Conservation (phyloP, 2,888 invertebrate species). For the Saturnia japonica region DNA sequence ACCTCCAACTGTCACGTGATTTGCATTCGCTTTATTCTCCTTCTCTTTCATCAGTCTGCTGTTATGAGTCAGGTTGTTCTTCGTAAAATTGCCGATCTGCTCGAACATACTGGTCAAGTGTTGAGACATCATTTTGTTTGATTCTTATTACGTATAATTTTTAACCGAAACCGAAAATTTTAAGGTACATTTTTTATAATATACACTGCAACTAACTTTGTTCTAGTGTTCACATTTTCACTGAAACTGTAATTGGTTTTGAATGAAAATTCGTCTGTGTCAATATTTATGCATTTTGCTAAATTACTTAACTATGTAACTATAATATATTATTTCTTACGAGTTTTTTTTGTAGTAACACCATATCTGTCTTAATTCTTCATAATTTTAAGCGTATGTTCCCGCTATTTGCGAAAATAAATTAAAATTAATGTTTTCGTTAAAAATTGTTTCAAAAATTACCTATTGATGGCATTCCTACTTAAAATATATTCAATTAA, state of each 20-base stretch:
- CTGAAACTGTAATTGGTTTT: constrained; percentile 18
- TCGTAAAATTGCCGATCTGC: constrained; percentile 78
- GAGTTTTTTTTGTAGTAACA: no score
- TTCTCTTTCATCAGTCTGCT: constrained; percentile 70
- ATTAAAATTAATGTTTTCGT: no score
- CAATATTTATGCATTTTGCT: neutral
- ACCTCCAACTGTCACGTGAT: constrained; percentile 56
- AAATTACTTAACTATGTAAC: no score
- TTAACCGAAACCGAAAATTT: constrained; percentile 59
- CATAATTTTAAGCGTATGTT: no score
- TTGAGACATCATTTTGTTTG: constrained; percentile 73
- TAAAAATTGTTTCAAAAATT: no score
- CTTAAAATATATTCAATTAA: no score
- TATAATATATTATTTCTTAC: no score
- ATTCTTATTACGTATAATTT: constrained; percentile 24
- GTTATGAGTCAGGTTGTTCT: constrained; percentile 73
- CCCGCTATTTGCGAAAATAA: no score
- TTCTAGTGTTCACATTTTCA: constrained; percentile 29
- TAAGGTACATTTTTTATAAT: constrained; percentile 51
- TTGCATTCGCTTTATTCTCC: constrained; percentile 61
- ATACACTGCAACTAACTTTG: constrained; percentile 19
- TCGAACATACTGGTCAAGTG: constrained; percentile 78
- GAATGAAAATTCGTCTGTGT: constrained; percentile 46
- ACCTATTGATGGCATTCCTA: no score
- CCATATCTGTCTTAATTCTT: no score